A percentile compares a stretch with the other conserved stretches of the same genome.
Evolutionary conservation across 2,113 vertebrate species (phyloP).

Genomic region (Chlorodrepanis virens): DNA sequence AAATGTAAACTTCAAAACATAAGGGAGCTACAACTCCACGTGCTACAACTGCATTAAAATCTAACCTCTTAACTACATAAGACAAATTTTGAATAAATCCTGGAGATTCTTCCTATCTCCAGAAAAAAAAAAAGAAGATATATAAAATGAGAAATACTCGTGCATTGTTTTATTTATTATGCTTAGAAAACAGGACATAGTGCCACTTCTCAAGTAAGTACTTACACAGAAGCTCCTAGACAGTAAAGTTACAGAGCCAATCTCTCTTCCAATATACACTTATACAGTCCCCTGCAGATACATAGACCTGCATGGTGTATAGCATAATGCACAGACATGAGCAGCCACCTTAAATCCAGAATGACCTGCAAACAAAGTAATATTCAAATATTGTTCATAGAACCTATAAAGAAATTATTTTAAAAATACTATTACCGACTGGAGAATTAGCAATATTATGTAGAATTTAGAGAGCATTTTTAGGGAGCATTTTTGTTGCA

Average conservation of each 20-base stretch:
- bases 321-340: neutral
- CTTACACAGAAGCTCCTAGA: neutral
- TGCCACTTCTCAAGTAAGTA: neutral
- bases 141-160: neutral
- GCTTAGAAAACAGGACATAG: neutral
- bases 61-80: neutral
- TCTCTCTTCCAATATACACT: neutral
- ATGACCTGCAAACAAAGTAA: neutral
- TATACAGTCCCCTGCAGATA: neutral
- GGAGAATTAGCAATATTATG: rapidly evolving
- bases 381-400: neutral
- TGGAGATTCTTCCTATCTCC: neutral
- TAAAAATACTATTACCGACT: neutral
- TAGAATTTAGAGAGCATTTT: neutral
- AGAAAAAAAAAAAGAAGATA: neutral
- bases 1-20: neutral
- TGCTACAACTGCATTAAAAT: neutral
- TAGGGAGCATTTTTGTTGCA: neutral
- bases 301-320: neutral
- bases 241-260: neutral
- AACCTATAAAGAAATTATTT: neutral
- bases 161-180: neutral
- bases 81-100: neutral
- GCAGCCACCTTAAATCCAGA: neutral
- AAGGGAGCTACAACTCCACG: neutral